Evolutionary conservation across 2,797 vertebrate genomes (phyloP), one percentile per base, ranked within the genome.

Genomic region (Margarornis squamiger): DNA sequence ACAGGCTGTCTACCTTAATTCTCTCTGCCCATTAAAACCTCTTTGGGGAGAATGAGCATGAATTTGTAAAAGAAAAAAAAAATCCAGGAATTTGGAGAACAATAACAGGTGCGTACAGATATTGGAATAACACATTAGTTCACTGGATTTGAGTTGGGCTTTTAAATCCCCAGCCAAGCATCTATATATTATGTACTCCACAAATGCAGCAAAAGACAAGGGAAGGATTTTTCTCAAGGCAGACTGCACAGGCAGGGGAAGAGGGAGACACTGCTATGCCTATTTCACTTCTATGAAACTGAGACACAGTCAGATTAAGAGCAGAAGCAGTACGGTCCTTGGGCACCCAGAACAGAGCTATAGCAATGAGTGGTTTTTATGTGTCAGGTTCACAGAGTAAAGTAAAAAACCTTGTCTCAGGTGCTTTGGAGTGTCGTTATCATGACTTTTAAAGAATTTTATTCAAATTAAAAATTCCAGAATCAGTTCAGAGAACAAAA

Each of bases 41-140:
- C 82, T 77, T 52, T 26, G 61, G 62, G 74, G 72, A 94, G 43
- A 93, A 81, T 34, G 10, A 86, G 58, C 16, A 80, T 13, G 36
- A 76, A 77, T 88, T 86, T 1, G 1, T 45, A 54, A 48, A 54
- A 58, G 41, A 26, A 76, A 87, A 89, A 76, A 54, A 81, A 66
- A 70, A 51, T 43, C 34, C 38, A 80, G n/a, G 62, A 83, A 84
- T 90, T 58, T 78, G 39, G 36, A 90, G 87, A 77, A 90, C 17
- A 38, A 58, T 78, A 85, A 86, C 87, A 92, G 76, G 80, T 90
- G 73, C 73, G 58, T 7, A 72, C 14, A 84, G 70, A 92, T 88
- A 97, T 45, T 78, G 88, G 78, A 95, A 94, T 73, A 91, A 70
- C 74, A 87, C 32, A 52, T 88, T 59, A 75, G 65, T 62, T 95